Percentiles rank a stretch among this genome's conserved stretches.
phyloP scores from a whole-genome alignment of 92 coral and sea anemone species.

The Phenganax marumi region DNA sequence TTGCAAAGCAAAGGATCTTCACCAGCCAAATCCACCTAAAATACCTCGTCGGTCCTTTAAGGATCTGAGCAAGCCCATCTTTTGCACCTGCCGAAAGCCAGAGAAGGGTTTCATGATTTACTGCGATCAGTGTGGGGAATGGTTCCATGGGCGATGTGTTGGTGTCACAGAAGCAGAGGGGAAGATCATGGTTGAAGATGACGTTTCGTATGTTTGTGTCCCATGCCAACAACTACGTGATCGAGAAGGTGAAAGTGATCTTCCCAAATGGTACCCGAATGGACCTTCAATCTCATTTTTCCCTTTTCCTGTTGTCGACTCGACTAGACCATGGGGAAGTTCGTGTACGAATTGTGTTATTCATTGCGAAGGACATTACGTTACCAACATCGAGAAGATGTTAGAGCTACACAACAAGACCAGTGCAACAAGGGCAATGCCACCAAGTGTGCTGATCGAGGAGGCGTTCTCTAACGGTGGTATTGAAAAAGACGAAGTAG shows the following conservation, averaged over 20 bases:
- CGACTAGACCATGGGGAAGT: conserved; percentile 63
- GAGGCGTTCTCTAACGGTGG: conserved; percentile 51
- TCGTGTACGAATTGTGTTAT: conserved; percentile 49
- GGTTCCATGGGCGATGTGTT: conserved; percentile 58
- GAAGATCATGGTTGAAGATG: conserved; percentile 46
- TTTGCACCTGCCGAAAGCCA: conserved; percentile 53
- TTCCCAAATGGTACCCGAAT: conserved; percentile 55
- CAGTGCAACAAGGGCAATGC: conserved; percentile 43
- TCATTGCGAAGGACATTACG: conserved; percentile 63
- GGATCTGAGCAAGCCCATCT: conserved; percentile 43
- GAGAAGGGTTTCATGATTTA: conserved; percentile 45
- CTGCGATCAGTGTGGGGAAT: conserved; percentile 66
- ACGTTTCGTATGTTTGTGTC: conserved; percentile 41
- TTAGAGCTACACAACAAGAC: conserved; percentile 44
- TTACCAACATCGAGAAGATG: conserved; percentile 51
- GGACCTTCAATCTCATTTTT: conserved; percentile 60
- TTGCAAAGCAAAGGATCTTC: conserved; percentile 16
- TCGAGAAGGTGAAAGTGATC: conserved; percentile 38
- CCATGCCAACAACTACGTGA: conserved; percentile 46
- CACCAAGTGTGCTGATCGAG: conserved; percentile 56
- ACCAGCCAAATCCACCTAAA: conserved; percentile 3
- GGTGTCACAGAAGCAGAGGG: conserved; percentile 47
- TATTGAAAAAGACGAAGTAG: conserved; percentile 27
- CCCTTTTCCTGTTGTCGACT: conserved; percentile 59
- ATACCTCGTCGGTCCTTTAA: conserved; percentile 11